Base-by-base conservation (phyloP, 2,888 invertebrate species). In the Myopa tessellatipennis region DNA sequence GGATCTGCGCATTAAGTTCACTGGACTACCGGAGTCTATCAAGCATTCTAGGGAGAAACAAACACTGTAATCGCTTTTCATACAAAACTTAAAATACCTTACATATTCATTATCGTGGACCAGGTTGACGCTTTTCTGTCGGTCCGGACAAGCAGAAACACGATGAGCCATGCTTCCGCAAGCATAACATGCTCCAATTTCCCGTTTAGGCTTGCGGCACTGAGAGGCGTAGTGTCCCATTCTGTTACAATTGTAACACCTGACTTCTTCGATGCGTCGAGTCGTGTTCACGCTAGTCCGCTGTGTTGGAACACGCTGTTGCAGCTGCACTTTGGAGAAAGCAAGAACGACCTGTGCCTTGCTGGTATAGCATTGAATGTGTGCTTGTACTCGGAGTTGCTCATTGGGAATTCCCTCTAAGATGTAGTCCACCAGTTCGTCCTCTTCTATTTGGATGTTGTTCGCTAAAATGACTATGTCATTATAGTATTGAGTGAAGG, bases 21-120 rank as follows among this genome's bases (percentile, higher is more conserved):
- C 76, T 55, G 81, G 77, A 60, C 81, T 81, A 10, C 79, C 82
- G 26, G 81, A 79, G 77, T 81, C 80, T 80, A 80, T 79, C 70
- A 77, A 76, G 79, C 80, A 80, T 76, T 78, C 80, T 78, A 81
- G 58, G 74, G 8, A 78, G 14, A 77, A 73, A 55, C 50, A 74
- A 65, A 76, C 34, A 61, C 40, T 76, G 10, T 7, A 12, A 52
- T 36, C 50, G 38, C 70, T 50, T 38, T 61, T 71, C 18, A 71
- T 36, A 71, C 50, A 61, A 45, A 73, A 73, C 14, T 60, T 61
- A 40, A 38, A 73, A 73, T 18, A 45, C 18, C 73, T 73, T 73
- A 70, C 52, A 45, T 45, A 61, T 61, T 73, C 60, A 26, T 73
- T 50, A 10, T 12, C 10, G 7, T 61, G 14, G 18, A 63, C 12